These are phyloP conservation scores for Helogale parvula DNA, from an alignment of 2,113 vertebrate genomes.

Conservation along the genomic window DNA sequence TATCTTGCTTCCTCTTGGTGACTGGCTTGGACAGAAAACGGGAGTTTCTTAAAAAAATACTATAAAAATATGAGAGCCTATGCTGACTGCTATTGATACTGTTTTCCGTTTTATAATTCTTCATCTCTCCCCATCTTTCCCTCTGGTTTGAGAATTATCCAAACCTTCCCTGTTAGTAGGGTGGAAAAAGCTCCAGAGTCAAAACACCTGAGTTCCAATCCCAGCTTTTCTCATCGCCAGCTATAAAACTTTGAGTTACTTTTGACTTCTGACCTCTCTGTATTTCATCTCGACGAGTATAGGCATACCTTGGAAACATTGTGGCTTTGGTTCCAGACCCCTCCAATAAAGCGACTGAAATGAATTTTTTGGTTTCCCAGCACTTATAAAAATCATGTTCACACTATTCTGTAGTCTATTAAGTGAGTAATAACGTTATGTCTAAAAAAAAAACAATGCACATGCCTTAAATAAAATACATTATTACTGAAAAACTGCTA, in stretches of 20 bases:
- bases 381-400: not conserved
- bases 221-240: not conserved
- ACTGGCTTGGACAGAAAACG: not conserved
- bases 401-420: not conserved
- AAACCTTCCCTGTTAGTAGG: not conserved
- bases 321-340: not conserved
- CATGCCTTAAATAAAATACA: not conserved
- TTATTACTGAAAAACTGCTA: not conserved
- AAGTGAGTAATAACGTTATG: not conserved
- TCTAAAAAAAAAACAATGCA: not conserved
- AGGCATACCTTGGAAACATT: not conserved
- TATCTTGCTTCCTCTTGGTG: constrained; percentile 17
- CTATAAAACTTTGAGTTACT: not conserved
- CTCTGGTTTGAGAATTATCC: not conserved
- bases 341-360: not conserved
- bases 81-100: not conserved
- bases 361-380: not conserved
- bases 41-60: not conserved
- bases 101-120: not conserved
- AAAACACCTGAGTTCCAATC: not conserved
- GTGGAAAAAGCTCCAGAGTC: not conserved
- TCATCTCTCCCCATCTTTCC: not conserved
- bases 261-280: constrained; percentile 12
- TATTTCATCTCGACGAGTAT: constrained; percentile 6
- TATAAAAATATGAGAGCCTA: not conserved